Evolutionary conservation across 2,797 vertebrate species (phyloP).

Genomic region (Lophotriccus pileatus): DNA sequence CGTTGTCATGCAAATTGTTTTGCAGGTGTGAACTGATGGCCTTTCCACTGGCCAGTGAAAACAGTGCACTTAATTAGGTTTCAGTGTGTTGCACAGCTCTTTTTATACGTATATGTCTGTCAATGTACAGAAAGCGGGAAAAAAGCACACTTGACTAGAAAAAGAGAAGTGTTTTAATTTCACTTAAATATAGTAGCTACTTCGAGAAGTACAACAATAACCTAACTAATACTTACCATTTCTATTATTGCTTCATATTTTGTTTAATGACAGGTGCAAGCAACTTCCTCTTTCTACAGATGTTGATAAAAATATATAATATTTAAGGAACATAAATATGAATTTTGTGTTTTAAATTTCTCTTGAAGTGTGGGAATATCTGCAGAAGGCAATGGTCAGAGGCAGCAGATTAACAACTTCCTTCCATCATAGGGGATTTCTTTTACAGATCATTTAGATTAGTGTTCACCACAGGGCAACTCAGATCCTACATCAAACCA

Average conservation of each 20-base stretch:
- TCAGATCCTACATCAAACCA: background rate
- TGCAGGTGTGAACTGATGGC: background rate
- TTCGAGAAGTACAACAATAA: background rate
- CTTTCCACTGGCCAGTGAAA: background rate
- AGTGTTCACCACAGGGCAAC: background rate
- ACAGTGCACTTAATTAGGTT: conserved; percentile 7
- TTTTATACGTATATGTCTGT: background rate
- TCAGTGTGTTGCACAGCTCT: background rate
- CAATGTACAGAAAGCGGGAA: background rate
- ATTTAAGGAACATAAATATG: background rate
- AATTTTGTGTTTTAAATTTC: background rate
- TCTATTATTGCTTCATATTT: background rate
- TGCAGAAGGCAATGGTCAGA: background rate
- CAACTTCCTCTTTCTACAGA: background rate
- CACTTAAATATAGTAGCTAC: background rate
- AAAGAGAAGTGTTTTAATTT: background rate
- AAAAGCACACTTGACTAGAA: background rate
- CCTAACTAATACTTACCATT: background rate
- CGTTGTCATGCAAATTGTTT: conserved; percentile 29
- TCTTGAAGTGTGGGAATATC: background rate
- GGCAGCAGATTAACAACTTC: background rate
- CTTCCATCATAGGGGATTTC: background rate
- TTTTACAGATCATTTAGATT: background rate
- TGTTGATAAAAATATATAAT: background rate
- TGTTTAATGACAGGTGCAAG: background rate